Evolutionary conservation across 2,113 vertebrate species (phyloP).

Genomic region (Gymnogyps californianus): DNA sequence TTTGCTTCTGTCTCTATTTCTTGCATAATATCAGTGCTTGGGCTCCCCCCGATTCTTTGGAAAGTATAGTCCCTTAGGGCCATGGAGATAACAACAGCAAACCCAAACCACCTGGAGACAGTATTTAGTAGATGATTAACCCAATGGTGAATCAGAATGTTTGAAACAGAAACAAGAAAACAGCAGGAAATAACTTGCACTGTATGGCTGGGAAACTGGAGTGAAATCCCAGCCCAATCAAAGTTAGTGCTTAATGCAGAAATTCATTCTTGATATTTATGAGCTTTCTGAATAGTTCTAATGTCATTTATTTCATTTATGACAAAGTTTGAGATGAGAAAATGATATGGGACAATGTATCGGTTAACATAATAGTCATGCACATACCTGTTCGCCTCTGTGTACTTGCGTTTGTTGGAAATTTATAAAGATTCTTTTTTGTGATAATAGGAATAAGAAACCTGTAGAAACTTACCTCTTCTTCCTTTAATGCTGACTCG

Average conservation of each 20-base stretch:
- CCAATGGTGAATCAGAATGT: constrained; percentile 44
- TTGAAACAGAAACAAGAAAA: constrained; percentile 52
- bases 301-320: constrained; percentile 30
- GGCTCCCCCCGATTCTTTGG: neutral
- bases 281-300: constrained; percentile 8
- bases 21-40: constrained; percentile 3
- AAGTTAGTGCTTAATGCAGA: constrained; percentile 20
- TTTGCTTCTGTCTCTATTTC: constrained; percentile 7
- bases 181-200: constrained; percentile 40
- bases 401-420: neutral
- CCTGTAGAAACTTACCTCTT: constrained; percentile 20
- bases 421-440: constrained; percentile 22
- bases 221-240: neutral
- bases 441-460: constrained; percentile 21
- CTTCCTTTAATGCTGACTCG: constrained; percentile 8
- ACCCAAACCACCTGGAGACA: constrained; percentile 54
- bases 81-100: constrained; percentile 55
- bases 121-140: constrained; percentile 49
- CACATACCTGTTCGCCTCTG: constrained; percentile 21
- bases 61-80: constrained; percentile 30
- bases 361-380: neutral
- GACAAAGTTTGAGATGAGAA: constrained; percentile 38
- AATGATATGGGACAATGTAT: neutral
- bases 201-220: neutral
- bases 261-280: constrained; percentile 42